These are phyloP conservation scores for Hecatera dysodea DNA, from an alignment of 2,888 invertebrate species.

Conservation along the genomic window DNA sequence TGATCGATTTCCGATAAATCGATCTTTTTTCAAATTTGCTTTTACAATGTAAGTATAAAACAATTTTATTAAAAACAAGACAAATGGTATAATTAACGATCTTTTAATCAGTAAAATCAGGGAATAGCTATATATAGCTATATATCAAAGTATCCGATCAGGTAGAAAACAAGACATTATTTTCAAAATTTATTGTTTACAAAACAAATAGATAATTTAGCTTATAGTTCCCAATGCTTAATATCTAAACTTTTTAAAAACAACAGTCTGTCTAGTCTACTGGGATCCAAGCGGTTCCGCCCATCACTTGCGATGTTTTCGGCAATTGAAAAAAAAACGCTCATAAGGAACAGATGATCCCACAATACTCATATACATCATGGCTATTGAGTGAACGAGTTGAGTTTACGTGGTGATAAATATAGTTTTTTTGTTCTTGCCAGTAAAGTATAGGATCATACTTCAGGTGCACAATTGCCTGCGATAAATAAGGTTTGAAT, in stretches of 20 bases:
- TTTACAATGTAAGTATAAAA: no score
- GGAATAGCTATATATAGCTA: no score
- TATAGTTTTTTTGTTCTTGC: conserved; percentile 69
- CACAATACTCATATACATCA: conserved; percentile 58
- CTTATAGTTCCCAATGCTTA: background rate
- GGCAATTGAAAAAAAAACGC: background rate
- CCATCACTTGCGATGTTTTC: background rate
- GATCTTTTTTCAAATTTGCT: no score
- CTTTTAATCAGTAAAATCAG: no score
- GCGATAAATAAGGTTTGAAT: conserved; percentile 71
- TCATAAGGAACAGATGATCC: conserved; percentile 14
- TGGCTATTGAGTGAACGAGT: conserved; percentile 66
- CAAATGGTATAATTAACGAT: no score
- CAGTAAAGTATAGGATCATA: conserved; percentile 68
- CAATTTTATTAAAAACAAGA: no score
- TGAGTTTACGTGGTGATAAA: conserved; percentile 67
- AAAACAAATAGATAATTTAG: no score
- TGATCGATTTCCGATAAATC: no score
- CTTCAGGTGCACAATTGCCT: conserved; percentile 70
- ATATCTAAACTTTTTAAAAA: background rate
- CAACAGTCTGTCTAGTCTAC: background rate
- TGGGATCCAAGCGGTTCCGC: background rate
- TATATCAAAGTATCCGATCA: no score
- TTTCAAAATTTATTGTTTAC: no score
- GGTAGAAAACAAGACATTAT: no score